A percentile compares a stretch with the other conserved stretches of the same genome.
phyloP scores from a whole-genome alignment of 2,888 invertebrate species.

The Cosmia pyralina region DNA sequence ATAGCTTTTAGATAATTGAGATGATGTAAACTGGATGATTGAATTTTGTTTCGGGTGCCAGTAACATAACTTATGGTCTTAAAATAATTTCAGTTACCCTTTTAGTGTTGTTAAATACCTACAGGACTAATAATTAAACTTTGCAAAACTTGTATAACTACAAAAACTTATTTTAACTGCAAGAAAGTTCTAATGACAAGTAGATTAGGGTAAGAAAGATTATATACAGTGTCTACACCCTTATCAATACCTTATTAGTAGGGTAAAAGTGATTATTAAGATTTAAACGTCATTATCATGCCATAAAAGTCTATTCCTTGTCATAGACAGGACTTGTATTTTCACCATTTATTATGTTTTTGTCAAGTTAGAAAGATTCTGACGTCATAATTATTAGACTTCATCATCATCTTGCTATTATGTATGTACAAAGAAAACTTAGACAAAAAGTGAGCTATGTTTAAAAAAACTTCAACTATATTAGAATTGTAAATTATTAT shows the following conservation, averaged over 20 bases:
- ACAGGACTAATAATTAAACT: background rate
- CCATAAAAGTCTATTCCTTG: background rate
- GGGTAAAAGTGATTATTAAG: slow-evolving; percentile 39
- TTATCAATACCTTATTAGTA: background rate
- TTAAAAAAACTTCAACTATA: background rate
- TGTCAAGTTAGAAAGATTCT: background rate
- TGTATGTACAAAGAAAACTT: slow-evolving; percentile 26
- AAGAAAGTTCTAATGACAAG: slow-evolving; percentile 38
- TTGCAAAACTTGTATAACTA: too few relatives aligned
- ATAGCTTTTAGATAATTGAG: background rate
- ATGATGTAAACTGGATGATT: background rate
- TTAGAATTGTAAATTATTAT: slow-evolving; percentile 1
- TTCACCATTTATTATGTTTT: background rate
- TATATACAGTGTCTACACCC: background rate
- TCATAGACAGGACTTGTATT: background rate
- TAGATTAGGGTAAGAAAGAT: slow-evolving; percentile 28
- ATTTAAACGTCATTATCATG: slow-evolving; percentile 15
- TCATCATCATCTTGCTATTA: too few relatives aligned
- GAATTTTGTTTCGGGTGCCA: background rate
- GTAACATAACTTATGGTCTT: background rate
- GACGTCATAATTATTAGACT: background rate
- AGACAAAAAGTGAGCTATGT: background rate
- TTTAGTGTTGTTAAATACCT: background rate
- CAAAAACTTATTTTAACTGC: background rate
- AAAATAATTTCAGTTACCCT: slow-evolving; percentile 2